phyloP scores from a whole-genome alignment of 2,113 vertebrate species.

The Tor tambroides region DNA sequence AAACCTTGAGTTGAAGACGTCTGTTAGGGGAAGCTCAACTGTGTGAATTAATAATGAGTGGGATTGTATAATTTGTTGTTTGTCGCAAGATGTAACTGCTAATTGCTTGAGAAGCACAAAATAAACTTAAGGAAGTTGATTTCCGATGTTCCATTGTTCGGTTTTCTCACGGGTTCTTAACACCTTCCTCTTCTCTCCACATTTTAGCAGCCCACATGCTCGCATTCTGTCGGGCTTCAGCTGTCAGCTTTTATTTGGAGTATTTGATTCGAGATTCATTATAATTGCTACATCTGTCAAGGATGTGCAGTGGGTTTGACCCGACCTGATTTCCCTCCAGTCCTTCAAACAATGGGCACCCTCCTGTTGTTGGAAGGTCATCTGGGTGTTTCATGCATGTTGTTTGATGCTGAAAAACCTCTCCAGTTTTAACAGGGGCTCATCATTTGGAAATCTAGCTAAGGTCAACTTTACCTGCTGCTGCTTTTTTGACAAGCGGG shows the following conservation, averaged over 20 bases:
- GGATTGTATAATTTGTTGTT: neutral
- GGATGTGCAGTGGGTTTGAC: neutral
- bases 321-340: neutral
- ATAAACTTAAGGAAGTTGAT: constrained; percentile 12
- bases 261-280: neutral
- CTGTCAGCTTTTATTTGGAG: constrained; percentile 28
- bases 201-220: neutral
- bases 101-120: constrained; percentile 16
- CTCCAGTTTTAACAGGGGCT: neutral
- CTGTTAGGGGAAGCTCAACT: neutral
- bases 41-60: neutral
- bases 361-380: neutral
- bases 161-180: neutral
- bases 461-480: constrained; percentile 7
- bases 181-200: neutral
- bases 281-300: constrained; percentile 23
- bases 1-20: neutral
- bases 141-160: neutral
- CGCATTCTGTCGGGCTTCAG: constrained; percentile 31
- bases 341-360: neutral
- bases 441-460: neutral
- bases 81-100: constrained; percentile 12
- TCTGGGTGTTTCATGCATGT: constrained; percentile 20
- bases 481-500: constrained; percentile 12
- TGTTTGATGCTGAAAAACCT: constrained; percentile 31